Percentiles rank a stretch among this genome's conserved stretches.
Evolutionary conservation across 2,888 invertebrate genomes (phyloP).

Genomic region (Ecliptopera silaceata): DNA sequence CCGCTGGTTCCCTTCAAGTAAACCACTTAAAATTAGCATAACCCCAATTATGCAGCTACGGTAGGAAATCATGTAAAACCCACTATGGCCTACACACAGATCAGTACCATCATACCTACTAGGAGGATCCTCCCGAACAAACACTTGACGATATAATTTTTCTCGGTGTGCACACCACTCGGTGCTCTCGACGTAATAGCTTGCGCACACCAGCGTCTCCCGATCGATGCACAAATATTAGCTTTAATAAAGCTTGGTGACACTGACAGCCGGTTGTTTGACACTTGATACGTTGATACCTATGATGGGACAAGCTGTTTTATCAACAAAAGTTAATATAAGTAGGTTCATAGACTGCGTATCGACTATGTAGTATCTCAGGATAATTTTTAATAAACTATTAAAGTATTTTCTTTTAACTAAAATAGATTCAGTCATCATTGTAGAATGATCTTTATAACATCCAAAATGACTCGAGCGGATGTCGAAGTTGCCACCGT

Average conservation of each 20-base stretch:
- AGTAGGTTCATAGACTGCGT: too few species aligned
- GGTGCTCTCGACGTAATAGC: conserved; percentile 60
- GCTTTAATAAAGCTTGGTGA: conserved; percentile 46
- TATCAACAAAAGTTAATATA: not conserved
- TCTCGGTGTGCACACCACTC: conserved; percentile 43
- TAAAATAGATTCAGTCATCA: too few species aligned
- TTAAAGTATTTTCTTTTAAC: too few species aligned
- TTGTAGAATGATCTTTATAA: too few species aligned
- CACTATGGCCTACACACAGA: too few species aligned
- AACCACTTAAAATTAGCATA: conserved; percentile 11
- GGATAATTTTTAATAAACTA: too few species aligned
- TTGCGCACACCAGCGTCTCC: conserved; percentile 50
- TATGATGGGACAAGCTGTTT: conserved; percentile 2
- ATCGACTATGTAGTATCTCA: too few species aligned
- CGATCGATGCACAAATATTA: conserved; percentile 63
- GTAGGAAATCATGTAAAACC: too few species aligned
- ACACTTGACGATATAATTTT: conserved; percentile 45
- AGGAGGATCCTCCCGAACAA: conserved; percentile 37
- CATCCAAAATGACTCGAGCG: too few species aligned
- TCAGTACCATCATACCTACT: conserved; percentile 9
- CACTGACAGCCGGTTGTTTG: conserved; percentile 20
- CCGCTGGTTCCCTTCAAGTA: not conserved
- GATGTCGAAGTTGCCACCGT: too few species aligned
- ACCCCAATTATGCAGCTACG: not conserved
- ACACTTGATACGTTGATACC: conserved; percentile 3